Evolutionary conservation across 2,888 invertebrate genomes (phyloP), one percentile per base, ranked within the genome.

Genomic region (Diogma glabrata): DNA sequence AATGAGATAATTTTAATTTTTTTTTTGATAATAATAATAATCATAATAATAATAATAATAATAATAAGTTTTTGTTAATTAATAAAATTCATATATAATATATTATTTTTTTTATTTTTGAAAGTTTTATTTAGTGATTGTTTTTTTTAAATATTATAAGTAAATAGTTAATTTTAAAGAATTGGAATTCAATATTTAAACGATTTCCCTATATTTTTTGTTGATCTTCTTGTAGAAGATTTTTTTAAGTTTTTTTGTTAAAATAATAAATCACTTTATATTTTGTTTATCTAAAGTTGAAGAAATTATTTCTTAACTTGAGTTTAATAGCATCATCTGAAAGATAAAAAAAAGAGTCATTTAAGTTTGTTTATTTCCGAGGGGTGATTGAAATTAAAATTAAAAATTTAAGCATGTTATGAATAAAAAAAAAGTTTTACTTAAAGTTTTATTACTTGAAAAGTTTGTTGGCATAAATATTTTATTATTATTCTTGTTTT

Each of bases 281-380:
- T 43, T 43, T 43, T 43, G 43, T 43, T 43, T 43, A 43, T 43
- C 43, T 43, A 43, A 43, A 46, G 46, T 46, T 52, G 49, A 49
- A 40, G 46, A 22, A 43, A 47, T 52, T 49, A n/a, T n/a, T n/a
- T n/a, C n/a, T n/a, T n/a, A 52, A 45, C 24, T 52, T 49, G 49
- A 33, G 49, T 49, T 49, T 52, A 36, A 52, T 43, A 52, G 49
- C 45, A 47, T 52, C 49, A 52, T 52, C 52, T 52, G 52, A 3
- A 52, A 52, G 36, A 33, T 23, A 33, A 33, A 45, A 45, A 47
- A 28, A 36, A 38, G n/a, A n/a, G n/a, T n/a, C 33, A 20, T 22
- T 17, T 22, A 38, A 24, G 40, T 12, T 47, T 47, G 19, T 47
- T 22, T 23, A 46, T 23, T 46, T 22, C n/a, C n/a, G n/a, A n/a